phyloP scores from a whole-genome alignment of 2,888 invertebrate species.

The Callimorpha dominula region DNA sequence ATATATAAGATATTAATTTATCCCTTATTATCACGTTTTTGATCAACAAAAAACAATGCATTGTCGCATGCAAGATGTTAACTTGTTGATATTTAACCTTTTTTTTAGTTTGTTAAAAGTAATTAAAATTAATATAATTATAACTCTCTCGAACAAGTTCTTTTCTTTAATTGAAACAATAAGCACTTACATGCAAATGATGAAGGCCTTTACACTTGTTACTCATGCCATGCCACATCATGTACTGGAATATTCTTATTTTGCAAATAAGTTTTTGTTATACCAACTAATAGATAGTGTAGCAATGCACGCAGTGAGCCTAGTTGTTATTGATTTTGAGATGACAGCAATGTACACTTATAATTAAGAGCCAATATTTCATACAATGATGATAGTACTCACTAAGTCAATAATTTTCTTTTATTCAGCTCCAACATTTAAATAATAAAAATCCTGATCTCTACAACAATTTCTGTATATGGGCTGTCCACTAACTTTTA shows the following conservation, averaged over 20 bases:
- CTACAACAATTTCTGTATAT: slow-evolving; percentile 48
- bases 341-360: slow-evolving; percentile 59
- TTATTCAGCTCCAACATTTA: slow-evolving; percentile 54
- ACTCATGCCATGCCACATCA: slow-evolving; percentile 2
- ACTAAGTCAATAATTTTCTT: slow-evolving; percentile 50
- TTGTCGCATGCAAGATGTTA: slow-evolving; percentile 13
- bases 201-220: slow-evolving; percentile 29
- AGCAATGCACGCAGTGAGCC: slow-evolving; percentile 30
- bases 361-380: slow-evolving; percentile 35
- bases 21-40: slow-evolving; percentile 25
- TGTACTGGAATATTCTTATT: slow-evolving; percentile 28
- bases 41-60: slow-evolving; percentile 18
- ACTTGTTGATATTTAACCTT: slow-evolving; percentile 13
- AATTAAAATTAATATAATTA: slow-evolving; percentile 23
- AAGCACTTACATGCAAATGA: slow-evolving; percentile 28
- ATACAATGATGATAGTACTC: slow-evolving; percentile 39
- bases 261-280: slow-evolving; percentile 30
- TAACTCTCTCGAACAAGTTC: slow-evolving; percentile 21
- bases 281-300: slow-evolving; percentile 21
- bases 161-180: slow-evolving; percentile 24
- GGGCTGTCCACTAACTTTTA: slow-evolving; percentile 37
- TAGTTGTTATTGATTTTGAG: slow-evolving; percentile 29
- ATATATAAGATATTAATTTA: slow-evolving; percentile 26
- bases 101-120: slow-evolving; percentile 34
- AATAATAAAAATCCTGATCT: slow-evolving; percentile 50